Percentiles rank a stretch among this genome's conserved stretches.
Evolutionary conservation across 2,113 vertebrate species (phyloP).

Genomic region (Crotalus horridus): DNA sequence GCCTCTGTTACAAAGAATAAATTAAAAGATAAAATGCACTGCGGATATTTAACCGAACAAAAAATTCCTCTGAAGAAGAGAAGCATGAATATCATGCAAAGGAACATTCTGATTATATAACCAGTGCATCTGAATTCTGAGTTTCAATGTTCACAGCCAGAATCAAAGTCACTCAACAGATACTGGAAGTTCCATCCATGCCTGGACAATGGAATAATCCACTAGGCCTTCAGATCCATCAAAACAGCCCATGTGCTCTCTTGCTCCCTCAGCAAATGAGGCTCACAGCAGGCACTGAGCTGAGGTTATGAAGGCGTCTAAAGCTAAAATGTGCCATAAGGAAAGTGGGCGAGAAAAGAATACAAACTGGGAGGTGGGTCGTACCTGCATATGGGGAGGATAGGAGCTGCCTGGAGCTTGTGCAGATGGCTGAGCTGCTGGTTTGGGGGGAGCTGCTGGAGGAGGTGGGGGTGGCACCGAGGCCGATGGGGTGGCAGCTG

Average conservation of each 20-base stretch:
- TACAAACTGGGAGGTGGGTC: background rate
- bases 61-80: background rate
- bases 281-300: background rate
- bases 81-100: background rate
- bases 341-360: fast-evolving
- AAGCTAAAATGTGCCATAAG: background rate
- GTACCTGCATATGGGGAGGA: constrained; percentile 91
- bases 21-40: background rate
- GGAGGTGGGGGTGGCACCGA: constrained; percentile 59
- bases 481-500: constrained; percentile 64
- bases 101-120: background rate
- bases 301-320: background rate
- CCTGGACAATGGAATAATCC: background rate
- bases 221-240: background rate
- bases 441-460: constrained; percentile 59
- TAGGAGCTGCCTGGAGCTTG: constrained; percentile 92
- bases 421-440: constrained; percentile 65
- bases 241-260: background rate
- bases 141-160: background rate
- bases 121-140: background rate
- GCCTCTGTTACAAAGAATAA: constrained; percentile 11
- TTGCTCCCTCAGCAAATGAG: background rate
- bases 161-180: too few relatives aligned
- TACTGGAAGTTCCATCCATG: background rate
- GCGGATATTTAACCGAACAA: too few relatives aligned